A percentile compares a stretch with the other conserved stretches of the same genome.
Evolutionary conservation across 2,113 vertebrate species (phyloP).

Genomic region (Sardina pilchardus): DNA sequence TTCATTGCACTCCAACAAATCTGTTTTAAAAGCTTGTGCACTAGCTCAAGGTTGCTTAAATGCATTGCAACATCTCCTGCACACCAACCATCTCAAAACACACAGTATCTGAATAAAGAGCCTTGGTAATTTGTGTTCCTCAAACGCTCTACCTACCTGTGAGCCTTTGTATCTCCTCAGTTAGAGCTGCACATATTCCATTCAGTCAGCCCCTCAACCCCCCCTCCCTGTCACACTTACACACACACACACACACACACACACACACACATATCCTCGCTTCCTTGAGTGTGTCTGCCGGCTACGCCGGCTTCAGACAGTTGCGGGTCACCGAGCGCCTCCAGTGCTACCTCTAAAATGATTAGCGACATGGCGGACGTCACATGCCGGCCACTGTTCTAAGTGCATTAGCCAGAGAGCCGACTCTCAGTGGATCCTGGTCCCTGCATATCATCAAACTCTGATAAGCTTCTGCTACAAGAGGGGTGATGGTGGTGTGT

Average conservation of each 20-base stretch:
- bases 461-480: conserved; percentile 24
- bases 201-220: background rate
- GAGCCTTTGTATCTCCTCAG: background rate
- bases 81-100: background rate
- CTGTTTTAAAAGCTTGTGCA: no score
- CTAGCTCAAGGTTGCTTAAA: no score
- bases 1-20: background rate
- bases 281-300: background rate
- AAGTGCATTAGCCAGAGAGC: conserved; percentile 22
- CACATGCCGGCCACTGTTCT: conserved; percentile 29
- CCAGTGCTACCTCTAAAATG: conserved; percentile 26
- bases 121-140: background rate
- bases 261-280: background rate
- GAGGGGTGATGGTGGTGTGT: background rate
- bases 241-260: background rate
- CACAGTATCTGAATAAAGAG: background rate
- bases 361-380: conserved; percentile 9
- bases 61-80: no score
- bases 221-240: no score
- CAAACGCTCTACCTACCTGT: background rate
- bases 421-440: conserved; percentile 12
- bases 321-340: background rate
- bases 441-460: background rate
- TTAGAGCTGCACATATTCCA: background rate
- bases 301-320: background rate